phyloP scores from a whole-genome alignment of 1,140 invertebrate species.

The Trachymyrmex cornetzi region DNA sequence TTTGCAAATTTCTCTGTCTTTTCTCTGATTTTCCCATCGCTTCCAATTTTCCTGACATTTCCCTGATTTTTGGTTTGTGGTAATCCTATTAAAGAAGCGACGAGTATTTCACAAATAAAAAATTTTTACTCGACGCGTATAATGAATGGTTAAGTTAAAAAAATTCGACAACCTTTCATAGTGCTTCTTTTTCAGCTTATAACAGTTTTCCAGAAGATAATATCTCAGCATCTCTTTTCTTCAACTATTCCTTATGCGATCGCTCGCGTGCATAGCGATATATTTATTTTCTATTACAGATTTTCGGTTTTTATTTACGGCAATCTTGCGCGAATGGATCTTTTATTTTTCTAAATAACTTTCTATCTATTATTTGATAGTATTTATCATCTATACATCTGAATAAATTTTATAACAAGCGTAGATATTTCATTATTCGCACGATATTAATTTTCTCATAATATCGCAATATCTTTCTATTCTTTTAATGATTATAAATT shows the following conservation, averaged over 20 bases:
- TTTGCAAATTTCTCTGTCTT: too few species aligned
- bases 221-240: conserved; percentile 19
- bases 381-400: background rate
- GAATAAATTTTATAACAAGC: background rate
- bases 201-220: conserved; percentile 69
- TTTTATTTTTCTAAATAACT: background rate
- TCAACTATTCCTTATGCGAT: background rate
- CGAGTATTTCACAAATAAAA: conserved; percentile 73
- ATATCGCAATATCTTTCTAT: background rate
- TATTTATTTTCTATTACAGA: conserved; percentile 79
- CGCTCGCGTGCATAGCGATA: conserved; percentile 38
- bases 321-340: conserved; percentile 1
- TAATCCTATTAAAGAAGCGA: background rate
- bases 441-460: background rate
- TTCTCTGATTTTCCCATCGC: too few species aligned
- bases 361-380: conserved; percentile 5
- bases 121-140: conserved; percentile 41
- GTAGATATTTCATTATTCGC: background rate
- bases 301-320: conserved; percentile 70
- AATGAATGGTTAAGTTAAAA: conserved; percentile 48
- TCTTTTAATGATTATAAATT: background rate
- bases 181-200: conserved; percentile 57
- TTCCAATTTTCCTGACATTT: too few species aligned
- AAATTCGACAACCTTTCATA: conserved; percentile 13
- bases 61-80: too few species aligned